A percentile compares a stretch with the other conserved stretches of the same genome.
These are phyloP conservation scores for Nettapus auritus DNA, from an alignment of 2,113 vertebrate genomes.

Conservation along the genomic window DNA sequence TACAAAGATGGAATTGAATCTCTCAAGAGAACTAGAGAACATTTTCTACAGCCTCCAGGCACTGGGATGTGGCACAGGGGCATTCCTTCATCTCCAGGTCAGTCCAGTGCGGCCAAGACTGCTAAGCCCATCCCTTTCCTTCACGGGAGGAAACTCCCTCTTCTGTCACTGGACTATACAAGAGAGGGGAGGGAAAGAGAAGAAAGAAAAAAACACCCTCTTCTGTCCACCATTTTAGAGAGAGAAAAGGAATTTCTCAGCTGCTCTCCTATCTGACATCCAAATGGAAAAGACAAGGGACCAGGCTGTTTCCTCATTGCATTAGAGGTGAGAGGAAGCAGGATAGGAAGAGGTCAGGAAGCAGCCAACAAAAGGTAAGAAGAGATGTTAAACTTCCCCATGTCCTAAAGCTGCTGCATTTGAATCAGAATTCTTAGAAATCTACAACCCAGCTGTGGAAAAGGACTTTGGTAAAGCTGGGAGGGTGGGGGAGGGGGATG, in stretches of 20 bases:
- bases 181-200: constrained; percentile 11
- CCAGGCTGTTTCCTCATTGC: neutral
- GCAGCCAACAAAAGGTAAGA: constrained; percentile 48
- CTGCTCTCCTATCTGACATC: neutral
- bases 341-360: constrained; percentile 28
- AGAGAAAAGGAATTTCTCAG: constrained; percentile 16
- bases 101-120: neutral
- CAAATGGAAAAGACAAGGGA: constrained; percentile 18
- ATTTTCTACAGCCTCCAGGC: constrained; percentile 10
- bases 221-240: constrained; percentile 42
- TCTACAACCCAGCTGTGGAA: neutral
- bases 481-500: neutral
- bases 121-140: constrained; percentile 42
- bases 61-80: neutral
- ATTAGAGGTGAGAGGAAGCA: neutral
- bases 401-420: neutral
- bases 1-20: neutral
- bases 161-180: constrained; percentile 25
- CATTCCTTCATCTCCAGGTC: constrained; percentile 38
- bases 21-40: neutral
- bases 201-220: neutral
- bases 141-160: constrained; percentile 31
- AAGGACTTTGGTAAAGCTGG: neutral
- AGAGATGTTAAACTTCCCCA: constrained; percentile 14
- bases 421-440: constrained; percentile 6